Base-by-base conservation (phyloP, 2,888 invertebrate species). In the Oscheius sp. region DNA sequence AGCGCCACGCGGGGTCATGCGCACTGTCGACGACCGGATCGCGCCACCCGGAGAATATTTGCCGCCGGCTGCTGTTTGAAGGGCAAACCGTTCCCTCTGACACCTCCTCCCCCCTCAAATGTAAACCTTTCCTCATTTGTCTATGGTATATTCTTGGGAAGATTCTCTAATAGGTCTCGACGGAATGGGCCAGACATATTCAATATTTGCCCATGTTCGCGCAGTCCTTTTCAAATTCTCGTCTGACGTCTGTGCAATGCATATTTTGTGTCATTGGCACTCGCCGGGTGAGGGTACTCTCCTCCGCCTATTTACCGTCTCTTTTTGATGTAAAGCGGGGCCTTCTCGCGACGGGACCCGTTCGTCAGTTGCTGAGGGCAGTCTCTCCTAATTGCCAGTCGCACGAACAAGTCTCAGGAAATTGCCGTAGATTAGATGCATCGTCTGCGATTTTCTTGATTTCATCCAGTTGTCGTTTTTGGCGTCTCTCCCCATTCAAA, bases 1-100 rank as follows among this genome's bases (percentile, higher is more conserved):
- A 66, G 49, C 66, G 12, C 27, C 58, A 58, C 58, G 58, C 63
- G 49, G 66, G 66, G 66, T 66, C 66, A 66, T 49, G 66, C 66
- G 66, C 25, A 61, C 61, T 23, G 55, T 43, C 41, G 21, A 18
- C 66, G 66, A 66, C 66, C 66, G 66, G 66, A 49, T 66, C 49
- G 35, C 49, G 43, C 43, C 45, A 45, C 21, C 61, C 45, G 49
- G 21, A 55, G 55, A 55, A 41, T 66, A 52, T 66, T 66, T 66
- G 66, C 66, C 35, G 52, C 66, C 27, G 66, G 66, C 63, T 63
- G 41, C 63, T 63, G 63, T 63, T 63, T 63, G 63, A 23, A 63
- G 63, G 63, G 63, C 63, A 63, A 63, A 63, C 46, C 49, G 66
- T 66, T 66, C 66, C 27, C 66, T 52, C 63, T 25, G 58, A 58